Evolutionary conservation across 2,888 invertebrate genomes (phyloP), one percentile per base, ranked within the genome.

Genomic region (Luperina nickerlii): DNA sequence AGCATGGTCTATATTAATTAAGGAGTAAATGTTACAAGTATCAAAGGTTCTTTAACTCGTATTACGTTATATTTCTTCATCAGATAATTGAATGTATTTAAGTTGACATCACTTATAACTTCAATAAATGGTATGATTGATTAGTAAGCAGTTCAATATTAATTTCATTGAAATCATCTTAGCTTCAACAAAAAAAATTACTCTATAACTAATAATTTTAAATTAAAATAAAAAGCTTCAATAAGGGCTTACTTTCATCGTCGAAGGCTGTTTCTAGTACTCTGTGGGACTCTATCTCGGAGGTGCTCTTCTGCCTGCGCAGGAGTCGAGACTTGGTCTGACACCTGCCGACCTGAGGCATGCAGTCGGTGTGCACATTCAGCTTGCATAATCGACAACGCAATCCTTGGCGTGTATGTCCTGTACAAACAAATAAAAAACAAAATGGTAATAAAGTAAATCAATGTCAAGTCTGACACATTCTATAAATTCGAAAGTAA

Each of bases 361-460:
- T 98, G 96, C 99, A 99, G 94, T 99, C 99, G 68, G 98, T 97
- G 96, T 99, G 99, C 76, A 98, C 98, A 95, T 99, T 99, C 96
- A 98, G 98, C 96, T 99, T 99, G 96, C 99, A 99, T 86, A 99
- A 97, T 78, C 99, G 98, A 94, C 99, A 99, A 87, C 98, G 98
- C 78, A 99, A 96, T 27, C 99, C 99, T 96, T 99, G 99, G 70
- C 98, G 97, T 75, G 99, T 98, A 96, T 99, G 99, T 80, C 99
- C 99, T 98, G 89, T 8, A 62, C 79, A 83, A 78, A 76, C 74
- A 85, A 75, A 63, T 66, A 60, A 68, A 42, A 63, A 51, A 32
- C 15, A 32, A 27, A 27, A 42, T n/a, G 18, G 75, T 32, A 75
- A n/a, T 54, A 57, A 57, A 9, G 24, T 24, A n/a, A 78, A 65